Evolutionary conservation across 2,113 vertebrate species (phyloP), one percentile per base, ranked within the genome.

Genomic region (Sialia sialis): DNA sequence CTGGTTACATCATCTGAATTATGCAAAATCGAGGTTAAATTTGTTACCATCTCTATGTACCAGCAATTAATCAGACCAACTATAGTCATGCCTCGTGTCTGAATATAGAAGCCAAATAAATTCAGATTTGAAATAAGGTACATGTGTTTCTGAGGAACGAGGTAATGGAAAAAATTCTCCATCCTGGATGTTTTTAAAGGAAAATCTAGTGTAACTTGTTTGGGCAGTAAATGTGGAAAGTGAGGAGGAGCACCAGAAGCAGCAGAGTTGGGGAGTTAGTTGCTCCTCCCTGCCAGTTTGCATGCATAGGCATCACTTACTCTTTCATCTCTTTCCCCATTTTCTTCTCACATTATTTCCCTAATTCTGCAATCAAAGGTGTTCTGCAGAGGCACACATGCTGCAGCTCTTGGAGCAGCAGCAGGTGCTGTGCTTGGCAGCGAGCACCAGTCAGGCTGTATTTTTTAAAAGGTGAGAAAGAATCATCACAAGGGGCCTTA

Each of bases 31-130:
- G 6, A 84, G 59, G 43, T 79, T 91, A 78, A 55, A 59, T 74
- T 84, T 86, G 46, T 92, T 90, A 67, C 77, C 66, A 44, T 91
- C 44, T 94, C 74, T 73, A 82, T 72, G 69, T 77, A 92, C 56
- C 52, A 89, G 76, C 85, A 86, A 64, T 84, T 94, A 89, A 84
- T 86, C 91, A 89, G 73, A 55, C 56, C 89, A 94, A 78, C 43
- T 67, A 4, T 70, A 88, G 46, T 69, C 74, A 56, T 75, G 62
- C n/a, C 36, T 43, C 0, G 0, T 85, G 81, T 75, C 58, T 94
- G 70, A 52, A 66, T 79, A 73, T 9, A 73, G 87, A 83, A 91
- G 79, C 83, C 86, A 83, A 75, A 60, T 78, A 90, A 78, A 84
- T 67, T 82, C 81, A 64, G 59, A 32, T 87, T 93, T 59, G 46